Evolutionary conservation across 2,888 invertebrate genomes (phyloP), one percentile per base, ranked within the genome.

Genomic region (Disparrhopalites patrizii): DNA sequence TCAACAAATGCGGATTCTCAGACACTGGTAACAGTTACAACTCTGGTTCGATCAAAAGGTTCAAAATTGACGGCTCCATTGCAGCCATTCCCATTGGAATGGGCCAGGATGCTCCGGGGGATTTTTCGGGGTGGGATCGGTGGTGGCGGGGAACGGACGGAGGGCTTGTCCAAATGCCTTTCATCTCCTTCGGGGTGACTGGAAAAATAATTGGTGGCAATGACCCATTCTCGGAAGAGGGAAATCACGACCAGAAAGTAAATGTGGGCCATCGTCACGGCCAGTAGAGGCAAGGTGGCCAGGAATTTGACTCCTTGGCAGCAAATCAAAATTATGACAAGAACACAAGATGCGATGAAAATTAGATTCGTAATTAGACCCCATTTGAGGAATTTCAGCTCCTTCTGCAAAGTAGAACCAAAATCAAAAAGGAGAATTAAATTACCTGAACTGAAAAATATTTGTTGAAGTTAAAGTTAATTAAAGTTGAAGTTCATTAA

Each of bases 211-310:
- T 65, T 65, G 7, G 65, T 58, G 15, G 47, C 25, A 5, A 23
- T 25, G 20, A 58, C 65, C 65, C 65, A 65, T 28, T 65, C 65
- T 27, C 58, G 58, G 38, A 65, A 65, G 15, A 65, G 33, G 2
- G 65, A 65, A 43, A 65, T 58, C 23, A 65, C 65, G 18, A 65
- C 58, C n/a, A 65, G 52, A 40, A 65, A 65, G 31, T 65, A 65
- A 1, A 57, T 38, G 20, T 65, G 65, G 7, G 57, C 25, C 65
- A 65, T 65, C 15, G 57, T 57, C 8, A 58, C 38, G n/a, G 58
- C 58, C 10, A 65, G 30, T 13, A 65, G 38, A 3, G 65, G 65
- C 5, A 65, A 36, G 15, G 58, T 65, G 1, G 65, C 58, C 2
- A 65, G 38, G 38, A 65, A 65, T 52, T 65, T 65, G 1, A 65